Evolutionary conservation across 37 sponge, comb jelly and placozoan species (phyloP).

Genomic region (Cliona cf. orientalis): DNA sequence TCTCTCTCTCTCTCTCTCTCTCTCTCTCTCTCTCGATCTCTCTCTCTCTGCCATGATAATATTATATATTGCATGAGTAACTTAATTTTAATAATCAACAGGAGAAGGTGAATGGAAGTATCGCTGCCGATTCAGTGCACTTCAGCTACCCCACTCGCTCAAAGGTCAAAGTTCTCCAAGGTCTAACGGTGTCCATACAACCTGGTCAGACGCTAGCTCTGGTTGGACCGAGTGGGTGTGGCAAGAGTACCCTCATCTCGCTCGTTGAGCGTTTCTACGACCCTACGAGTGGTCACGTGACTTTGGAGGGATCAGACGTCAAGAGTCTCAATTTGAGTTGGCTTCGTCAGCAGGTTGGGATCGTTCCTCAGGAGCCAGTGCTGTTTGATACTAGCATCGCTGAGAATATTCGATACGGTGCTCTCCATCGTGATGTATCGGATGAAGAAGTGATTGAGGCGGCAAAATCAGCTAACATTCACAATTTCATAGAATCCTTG

Average conservation of each 20-base stretch:
- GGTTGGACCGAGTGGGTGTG: slow-evolving; percentile 99
- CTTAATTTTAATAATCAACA: slow-evolving; percentile 3
- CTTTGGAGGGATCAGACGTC: slow-evolving; percentile 73
- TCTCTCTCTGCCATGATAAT: too few species aligned
- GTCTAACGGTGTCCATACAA: slow-evolving; percentile 62
- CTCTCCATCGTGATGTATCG: slow-evolving; percentile 76
- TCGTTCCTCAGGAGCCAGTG: slow-evolving; percentile 96
- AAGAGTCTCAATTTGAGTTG: slow-evolving; percentile 78
- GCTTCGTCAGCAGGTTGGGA: slow-evolving; percentile 89
- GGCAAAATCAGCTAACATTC: slow-evolving; percentile 96
- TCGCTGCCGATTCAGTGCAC: slow-evolving; percentile 70
- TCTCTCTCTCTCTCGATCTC: too few species aligned
- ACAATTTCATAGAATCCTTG: slow-evolving; percentile 87
- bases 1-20: too few species aligned
- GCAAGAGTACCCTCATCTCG: slow-evolving; percentile 96
- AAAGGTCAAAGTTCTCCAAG: slow-evolving; percentile 80
- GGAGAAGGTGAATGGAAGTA: slow-evolving; percentile 44
- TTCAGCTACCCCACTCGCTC: slow-evolving; percentile 94
- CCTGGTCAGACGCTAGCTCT: slow-evolving; percentile 96
- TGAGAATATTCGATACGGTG: slow-evolving; percentile 98
- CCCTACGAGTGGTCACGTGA: slow-evolving; percentile 57
- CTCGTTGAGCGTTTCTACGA: slow-evolving; percentile 99
- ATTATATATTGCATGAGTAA: too few species aligned
- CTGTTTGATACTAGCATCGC: slow-evolving; percentile 90
- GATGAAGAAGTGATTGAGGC: slow-evolving; percentile 90